Conservation (phyloP, 1,140 invertebrate species). For the Coelopa frigida region DNA sequence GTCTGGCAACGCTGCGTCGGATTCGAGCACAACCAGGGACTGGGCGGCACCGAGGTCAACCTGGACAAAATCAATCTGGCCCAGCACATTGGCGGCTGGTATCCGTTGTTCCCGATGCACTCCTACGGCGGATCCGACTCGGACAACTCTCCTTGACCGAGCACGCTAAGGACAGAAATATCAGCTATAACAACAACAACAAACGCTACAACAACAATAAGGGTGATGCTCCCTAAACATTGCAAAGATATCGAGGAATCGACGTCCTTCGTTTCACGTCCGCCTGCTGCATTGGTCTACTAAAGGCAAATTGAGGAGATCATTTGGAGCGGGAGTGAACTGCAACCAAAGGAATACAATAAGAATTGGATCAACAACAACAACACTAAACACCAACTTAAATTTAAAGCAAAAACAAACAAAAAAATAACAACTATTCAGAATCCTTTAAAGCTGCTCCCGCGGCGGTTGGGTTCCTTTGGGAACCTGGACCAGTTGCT, state of each 20-base stretch:
- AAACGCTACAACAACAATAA: not conserved
- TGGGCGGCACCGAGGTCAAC: slow-evolving; percentile 77
- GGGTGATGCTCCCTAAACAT: not conserved
- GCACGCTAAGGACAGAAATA: slow-evolving; percentile 15
- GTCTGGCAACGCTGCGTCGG: slow-evolving; percentile 78
- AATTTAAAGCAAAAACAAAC: not conserved
- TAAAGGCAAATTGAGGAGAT: too few relatives aligned
- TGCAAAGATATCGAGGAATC: too few relatives aligned
- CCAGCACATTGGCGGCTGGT: slow-evolving; percentile 74
- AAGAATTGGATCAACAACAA: not conserved
- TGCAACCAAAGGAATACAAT: too few relatives aligned
- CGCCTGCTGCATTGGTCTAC: too few relatives aligned
- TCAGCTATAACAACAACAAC: not conserved
- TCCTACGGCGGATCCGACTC: slow-evolving; percentile 55
- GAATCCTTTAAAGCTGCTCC: too few relatives aligned
- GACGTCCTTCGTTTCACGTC: too few relatives aligned
- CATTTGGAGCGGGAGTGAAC: too few relatives aligned
- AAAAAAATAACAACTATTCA: not conserved
- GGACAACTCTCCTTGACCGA: slow-evolving; percentile 59
- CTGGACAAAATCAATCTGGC: slow-evolving; percentile 70
- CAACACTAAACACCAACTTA: not conserved
- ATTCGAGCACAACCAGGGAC: slow-evolving; percentile 75
- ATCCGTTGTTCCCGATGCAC: slow-evolving; percentile 74
- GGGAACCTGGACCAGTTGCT: too few relatives aligned
- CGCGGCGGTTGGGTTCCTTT: too few relatives aligned